Evolutionary conservation across 2,113 vertebrate species (phyloP).

Genomic region (Pterophyllum scalare): DNA sequence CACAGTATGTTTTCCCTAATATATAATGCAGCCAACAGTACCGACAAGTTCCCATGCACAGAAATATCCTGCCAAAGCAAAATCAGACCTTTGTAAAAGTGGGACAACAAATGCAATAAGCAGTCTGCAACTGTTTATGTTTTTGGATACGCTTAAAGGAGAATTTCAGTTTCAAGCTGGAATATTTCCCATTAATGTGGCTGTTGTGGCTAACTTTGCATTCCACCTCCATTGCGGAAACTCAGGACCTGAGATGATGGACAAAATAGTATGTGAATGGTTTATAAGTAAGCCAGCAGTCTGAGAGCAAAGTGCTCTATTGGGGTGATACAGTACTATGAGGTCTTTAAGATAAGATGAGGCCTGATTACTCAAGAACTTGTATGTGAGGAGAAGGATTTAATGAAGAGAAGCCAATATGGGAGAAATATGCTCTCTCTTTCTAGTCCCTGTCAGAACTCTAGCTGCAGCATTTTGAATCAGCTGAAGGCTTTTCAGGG

Average conservation of each 20-base stretch:
- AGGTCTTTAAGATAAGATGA: too few relatives aligned
- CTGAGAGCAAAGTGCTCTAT: too few relatives aligned
- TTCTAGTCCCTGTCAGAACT: too few relatives aligned
- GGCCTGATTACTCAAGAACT: too few relatives aligned
- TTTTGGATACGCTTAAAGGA: not conserved
- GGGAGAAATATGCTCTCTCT: too few relatives aligned
- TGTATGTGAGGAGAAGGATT: too few relatives aligned
- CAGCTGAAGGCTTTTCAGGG: too few relatives aligned
- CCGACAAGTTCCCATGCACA: not conserved
- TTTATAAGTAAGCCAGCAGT: too few relatives aligned
- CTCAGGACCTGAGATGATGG: not conserved
- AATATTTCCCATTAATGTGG: not conserved
- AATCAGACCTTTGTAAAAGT: not conserved
- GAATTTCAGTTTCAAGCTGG: not conserved
- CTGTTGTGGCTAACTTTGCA: not conserved
- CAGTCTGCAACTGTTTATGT: not conserved
- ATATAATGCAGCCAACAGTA: not conserved
- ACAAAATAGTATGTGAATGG: not conserved
- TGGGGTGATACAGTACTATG: too few relatives aligned
- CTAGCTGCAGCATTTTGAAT: too few relatives aligned
- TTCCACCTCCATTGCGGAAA: not conserved
- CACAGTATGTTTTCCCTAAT: not conserved
- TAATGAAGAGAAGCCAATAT: too few relatives aligned
- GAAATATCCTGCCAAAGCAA: not conserved
- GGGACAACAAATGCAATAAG: not conserved